Percentiles rank a stretch among this genome's conserved stretches.
Evolutionary conservation across 1,140 invertebrate species (phyloP).

Genomic region (Palaemon carinicauda): DNA sequence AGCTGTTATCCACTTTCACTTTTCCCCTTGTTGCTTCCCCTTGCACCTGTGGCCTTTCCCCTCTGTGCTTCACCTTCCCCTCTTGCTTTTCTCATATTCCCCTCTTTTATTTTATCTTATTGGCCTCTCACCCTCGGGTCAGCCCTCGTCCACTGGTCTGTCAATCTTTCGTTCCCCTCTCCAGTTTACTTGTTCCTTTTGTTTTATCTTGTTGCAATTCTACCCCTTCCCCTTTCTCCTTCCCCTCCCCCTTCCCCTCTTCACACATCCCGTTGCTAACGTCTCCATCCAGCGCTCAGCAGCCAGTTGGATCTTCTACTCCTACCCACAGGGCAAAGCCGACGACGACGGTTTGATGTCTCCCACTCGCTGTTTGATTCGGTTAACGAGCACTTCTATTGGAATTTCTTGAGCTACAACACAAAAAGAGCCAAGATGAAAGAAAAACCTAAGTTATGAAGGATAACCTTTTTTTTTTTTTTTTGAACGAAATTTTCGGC

Average conservation of each 20-base stretch:
- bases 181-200: not conserved
- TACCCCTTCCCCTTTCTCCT: not conserved
- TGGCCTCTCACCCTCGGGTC: not conserved
- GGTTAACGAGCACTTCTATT: too few relatives aligned
- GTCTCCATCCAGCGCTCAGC: not conserved
- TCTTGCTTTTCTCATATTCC: not conserved
- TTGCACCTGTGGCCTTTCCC: slow-evolving; percentile 4
- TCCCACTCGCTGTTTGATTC: too few relatives aligned
- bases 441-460: too few relatives aligned
- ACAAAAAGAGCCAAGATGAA: too few relatives aligned
- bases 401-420: too few relatives aligned
- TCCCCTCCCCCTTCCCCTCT: not conserved
- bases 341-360: too few relatives aligned
- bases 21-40: not conserved
- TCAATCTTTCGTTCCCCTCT: not conserved
- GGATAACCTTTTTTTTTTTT: too few relatives aligned
- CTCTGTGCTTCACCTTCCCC: slow-evolving; percentile 19
- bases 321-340: not conserved
- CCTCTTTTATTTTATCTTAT: not conserved
- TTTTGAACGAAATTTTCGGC: too few relatives aligned
- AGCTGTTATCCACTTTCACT: not conserved
- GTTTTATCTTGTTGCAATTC: not conserved
- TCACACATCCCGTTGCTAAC: not conserved
- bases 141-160: not conserved
- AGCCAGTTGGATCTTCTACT: not conserved